Percentiles rank a stretch among this genome's conserved stretches.
These are phyloP conservation scores for Deilephila elpenor DNA, from an alignment of 2,888 invertebrate species.

Conservation along the genomic window DNA sequence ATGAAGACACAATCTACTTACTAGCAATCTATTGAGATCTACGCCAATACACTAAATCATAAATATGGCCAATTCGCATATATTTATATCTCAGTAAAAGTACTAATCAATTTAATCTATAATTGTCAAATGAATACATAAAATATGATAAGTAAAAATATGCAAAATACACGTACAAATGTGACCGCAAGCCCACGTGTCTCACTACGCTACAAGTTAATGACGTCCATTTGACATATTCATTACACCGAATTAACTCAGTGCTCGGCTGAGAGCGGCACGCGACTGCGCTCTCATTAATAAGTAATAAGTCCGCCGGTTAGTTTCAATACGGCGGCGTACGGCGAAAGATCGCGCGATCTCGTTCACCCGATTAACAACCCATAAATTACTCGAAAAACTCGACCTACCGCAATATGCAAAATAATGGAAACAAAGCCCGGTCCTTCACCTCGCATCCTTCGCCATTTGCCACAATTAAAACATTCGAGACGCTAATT, in stretches of 20 bases:
- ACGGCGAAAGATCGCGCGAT: slow-evolving; percentile 38
- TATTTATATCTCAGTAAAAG: too few species aligned
- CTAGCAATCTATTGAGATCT: too few species aligned
- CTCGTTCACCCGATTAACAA: slow-evolving; percentile 47
- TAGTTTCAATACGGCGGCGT: slow-evolving; percentile 40
- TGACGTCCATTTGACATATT: slow-evolving; percentile 49
- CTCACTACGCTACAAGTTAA: slow-evolving; percentile 38
- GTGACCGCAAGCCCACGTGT: slow-evolving; percentile 32
- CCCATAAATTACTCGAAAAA: slow-evolving; percentile 51
- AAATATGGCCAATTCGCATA: too few species aligned
- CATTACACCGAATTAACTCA: slow-evolving; percentile 48
- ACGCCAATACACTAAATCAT: too few species aligned
- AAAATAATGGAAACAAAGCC: slow-evolving; percentile 58
- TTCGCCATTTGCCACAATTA: slow-evolving; percentile 36
- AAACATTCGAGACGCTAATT: slow-evolving; percentile 56
- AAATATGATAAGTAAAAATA: neutral
- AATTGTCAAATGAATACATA: neutral
- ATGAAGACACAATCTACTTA: too few species aligned
- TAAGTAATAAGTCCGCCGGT: slow-evolving; percentile 38
- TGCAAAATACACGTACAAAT: neutral
- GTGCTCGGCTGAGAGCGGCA: slow-evolving; percentile 37
- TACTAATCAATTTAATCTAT: neutral
- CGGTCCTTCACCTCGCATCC: slow-evolving; percentile 43
- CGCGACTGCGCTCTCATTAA: slow-evolving; percentile 39
- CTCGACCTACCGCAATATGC: slow-evolving; percentile 68